Evolutionary conservation across 2,888 invertebrate genomes (phyloP).

Genomic region (Aricia artaxerxes): DNA sequence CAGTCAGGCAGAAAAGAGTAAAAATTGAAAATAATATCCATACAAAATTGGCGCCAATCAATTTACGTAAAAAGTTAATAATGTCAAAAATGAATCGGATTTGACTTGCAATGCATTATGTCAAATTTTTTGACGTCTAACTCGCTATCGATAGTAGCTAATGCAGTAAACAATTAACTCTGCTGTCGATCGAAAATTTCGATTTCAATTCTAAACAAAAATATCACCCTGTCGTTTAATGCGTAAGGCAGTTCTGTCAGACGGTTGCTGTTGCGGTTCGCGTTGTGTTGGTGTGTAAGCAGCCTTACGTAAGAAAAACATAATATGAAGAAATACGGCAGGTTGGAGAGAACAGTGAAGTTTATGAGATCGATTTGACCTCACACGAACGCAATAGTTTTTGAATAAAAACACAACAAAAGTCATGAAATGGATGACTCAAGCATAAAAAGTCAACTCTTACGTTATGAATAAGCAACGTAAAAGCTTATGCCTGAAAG

Average conservation of each 20-base stretch:
- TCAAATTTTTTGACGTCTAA: too few species aligned
- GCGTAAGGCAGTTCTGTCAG: neutral
- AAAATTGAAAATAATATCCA: too few species aligned
- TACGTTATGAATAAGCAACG: neutral
- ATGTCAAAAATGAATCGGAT: too few species aligned
- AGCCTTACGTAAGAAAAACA: neutral
- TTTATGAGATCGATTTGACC: neutral
- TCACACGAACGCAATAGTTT: neutral
- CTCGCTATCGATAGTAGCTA: too few species aligned
- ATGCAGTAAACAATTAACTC: too few species aligned
- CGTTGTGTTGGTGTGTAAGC: neutral
- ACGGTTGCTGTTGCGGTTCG: neutral
- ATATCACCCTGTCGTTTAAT: too few species aligned
- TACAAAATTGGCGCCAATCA: too few species aligned
- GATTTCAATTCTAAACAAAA: too few species aligned
- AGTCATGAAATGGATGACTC: too few species aligned
- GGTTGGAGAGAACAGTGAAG: neutral
- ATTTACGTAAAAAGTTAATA: too few species aligned
- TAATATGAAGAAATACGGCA: neutral
- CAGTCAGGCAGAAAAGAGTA: neutral
- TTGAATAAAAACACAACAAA: neutral
- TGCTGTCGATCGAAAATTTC: too few species aligned
- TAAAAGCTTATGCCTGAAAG: neutral
- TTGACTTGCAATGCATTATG: too few species aligned
- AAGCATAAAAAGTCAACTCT: neutral